A percentile compares a stretch with the other conserved stretches of the same genome.
phyloP scores from a whole-genome alignment of 2,797 vertebrate genomes.

The Huso huso region DNA sequence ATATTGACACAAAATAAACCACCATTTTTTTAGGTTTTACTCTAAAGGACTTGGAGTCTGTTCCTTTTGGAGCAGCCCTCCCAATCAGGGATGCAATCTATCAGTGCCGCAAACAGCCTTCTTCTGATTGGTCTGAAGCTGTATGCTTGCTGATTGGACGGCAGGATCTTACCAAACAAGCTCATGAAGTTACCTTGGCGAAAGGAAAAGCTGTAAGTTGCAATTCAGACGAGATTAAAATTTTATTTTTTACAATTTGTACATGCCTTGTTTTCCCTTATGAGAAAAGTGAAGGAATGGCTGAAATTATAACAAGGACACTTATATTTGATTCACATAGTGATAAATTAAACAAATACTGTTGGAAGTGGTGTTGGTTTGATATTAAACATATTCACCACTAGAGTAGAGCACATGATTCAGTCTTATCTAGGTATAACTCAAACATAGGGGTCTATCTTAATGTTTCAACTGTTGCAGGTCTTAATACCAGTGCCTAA shows the following conservation, averaged over 20 bases:
- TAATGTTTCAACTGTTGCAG: too few relatives aligned
- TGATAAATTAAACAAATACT: too few relatives aligned
- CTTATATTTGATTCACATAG: too few relatives aligned
- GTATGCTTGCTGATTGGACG: conserved; percentile 89
- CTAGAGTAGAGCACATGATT: too few relatives aligned
- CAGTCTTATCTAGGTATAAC: too few relatives aligned
- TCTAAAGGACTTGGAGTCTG: conserved; percentile 85
- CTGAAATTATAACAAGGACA: too few relatives aligned
- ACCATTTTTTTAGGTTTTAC: conserved; percentile 69
- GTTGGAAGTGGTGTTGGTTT: too few relatives aligned
- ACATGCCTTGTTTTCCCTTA: not conserved
- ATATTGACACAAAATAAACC: too few relatives aligned
- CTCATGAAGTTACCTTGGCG: conserved; percentile 79
- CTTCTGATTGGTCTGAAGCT: conserved; percentile 89
- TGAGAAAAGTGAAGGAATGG: too few relatives aligned
- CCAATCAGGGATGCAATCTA: conserved; percentile 91
- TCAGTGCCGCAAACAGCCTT: conserved; percentile 85
- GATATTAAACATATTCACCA: too few relatives aligned
- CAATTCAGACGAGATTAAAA: not conserved
- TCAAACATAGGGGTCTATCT: too few relatives aligned
- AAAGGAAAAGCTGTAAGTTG: conserved; percentile 83
- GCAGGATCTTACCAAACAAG: conserved; percentile 91
- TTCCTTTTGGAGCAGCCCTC: conserved; percentile 90
- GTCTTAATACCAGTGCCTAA: too few relatives aligned
- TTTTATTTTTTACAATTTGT: not conserved